These are phyloP conservation scores for Sepioteuthis lessoniana DNA, from an alignment of 2,888 invertebrate genomes.

Conservation along the genomic window DNA sequence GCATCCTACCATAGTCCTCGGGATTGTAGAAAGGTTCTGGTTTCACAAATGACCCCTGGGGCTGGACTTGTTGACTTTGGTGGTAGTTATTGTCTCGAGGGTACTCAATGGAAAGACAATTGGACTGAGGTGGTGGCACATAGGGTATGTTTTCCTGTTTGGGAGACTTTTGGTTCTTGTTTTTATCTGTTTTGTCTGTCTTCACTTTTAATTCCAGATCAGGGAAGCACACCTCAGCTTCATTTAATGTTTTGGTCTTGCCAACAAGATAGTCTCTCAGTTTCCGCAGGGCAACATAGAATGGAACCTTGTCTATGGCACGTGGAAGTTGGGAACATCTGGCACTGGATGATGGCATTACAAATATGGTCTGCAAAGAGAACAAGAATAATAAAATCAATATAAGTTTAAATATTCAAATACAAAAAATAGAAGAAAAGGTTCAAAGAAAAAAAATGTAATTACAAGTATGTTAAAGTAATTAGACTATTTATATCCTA, in stretches of 20 bases:
- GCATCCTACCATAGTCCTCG: conserved; percentile 53
- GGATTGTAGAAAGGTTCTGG: conserved; percentile 53
- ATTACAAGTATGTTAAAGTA: too few relatives aligned
- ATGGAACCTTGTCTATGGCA: conserved; percentile 97
- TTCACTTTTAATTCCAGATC: conserved; percentile 68
- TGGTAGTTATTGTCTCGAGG: not conserved
- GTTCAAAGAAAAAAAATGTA: too few relatives aligned
- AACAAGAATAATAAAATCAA: not conserved
- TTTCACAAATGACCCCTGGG: conserved; percentile 50
- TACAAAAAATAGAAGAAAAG: too few relatives aligned
- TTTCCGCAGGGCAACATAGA: conserved; percentile 95
- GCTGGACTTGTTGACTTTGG: not conserved
- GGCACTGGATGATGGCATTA: conserved; percentile 98
- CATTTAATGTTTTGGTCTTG: conserved; percentile 74
- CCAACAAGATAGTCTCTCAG: conserved; percentile 95
- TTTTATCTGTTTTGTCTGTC: conserved; percentile 57
- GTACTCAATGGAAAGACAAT: not conserved
- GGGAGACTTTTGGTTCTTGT: conserved; percentile 48
- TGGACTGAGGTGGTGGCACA: conserved; percentile 35
- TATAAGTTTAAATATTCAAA: too few relatives aligned
- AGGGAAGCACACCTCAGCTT: conserved; percentile 73
- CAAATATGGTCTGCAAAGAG: conserved; percentile 89
- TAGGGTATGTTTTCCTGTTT: conserved; percentile 46
- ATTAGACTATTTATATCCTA: too few relatives aligned
- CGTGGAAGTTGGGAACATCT: conserved; percentile 97